Percentiles rank a stretch among this genome's conserved stretches.
Conservation (phyloP, 2,797 vertebrate species). For the Margarornis squamiger region DNA sequence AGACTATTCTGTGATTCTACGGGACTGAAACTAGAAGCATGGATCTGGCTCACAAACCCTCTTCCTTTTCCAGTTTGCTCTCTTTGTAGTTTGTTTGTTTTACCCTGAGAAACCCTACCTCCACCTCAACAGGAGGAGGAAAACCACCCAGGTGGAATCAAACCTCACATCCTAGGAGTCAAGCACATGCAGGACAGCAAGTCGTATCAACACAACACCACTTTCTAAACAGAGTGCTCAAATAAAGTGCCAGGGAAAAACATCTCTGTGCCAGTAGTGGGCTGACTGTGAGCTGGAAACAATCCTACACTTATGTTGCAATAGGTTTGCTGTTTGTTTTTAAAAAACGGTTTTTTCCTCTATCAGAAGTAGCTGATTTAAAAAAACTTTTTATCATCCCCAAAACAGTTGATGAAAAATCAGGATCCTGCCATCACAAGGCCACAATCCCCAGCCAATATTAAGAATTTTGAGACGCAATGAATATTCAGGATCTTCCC, state of each 20-base stretch:
- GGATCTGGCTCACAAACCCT: neutral
- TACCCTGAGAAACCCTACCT: neutral
- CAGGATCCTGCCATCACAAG: neutral
- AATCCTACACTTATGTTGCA: neutral
- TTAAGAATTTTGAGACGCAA: neutral
- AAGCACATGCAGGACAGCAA: accelerated
- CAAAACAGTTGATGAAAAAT: neutral
- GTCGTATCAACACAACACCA: accelerated
- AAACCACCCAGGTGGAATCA: neutral
- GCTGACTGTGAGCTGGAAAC: neutral
- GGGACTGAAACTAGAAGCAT: neutral
- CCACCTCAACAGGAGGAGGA: neutral
- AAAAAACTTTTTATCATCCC: neutral
- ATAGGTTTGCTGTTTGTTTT: neutral
- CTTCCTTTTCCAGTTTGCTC: neutral
- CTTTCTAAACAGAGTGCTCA: neutral
- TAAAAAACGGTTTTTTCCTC: neutral
- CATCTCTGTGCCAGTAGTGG: neutral
- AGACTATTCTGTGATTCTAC: neutral
- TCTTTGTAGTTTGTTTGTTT: neutral
- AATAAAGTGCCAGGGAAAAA: neutral
- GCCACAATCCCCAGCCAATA: neutral
- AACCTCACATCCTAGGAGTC: neutral
- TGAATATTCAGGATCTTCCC: neutral
- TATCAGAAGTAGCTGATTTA: neutral